These are phyloP conservation scores for Thalpophila matura DNA, from an alignment of 2,888 invertebrate species.

Conservation along the genomic window DNA sequence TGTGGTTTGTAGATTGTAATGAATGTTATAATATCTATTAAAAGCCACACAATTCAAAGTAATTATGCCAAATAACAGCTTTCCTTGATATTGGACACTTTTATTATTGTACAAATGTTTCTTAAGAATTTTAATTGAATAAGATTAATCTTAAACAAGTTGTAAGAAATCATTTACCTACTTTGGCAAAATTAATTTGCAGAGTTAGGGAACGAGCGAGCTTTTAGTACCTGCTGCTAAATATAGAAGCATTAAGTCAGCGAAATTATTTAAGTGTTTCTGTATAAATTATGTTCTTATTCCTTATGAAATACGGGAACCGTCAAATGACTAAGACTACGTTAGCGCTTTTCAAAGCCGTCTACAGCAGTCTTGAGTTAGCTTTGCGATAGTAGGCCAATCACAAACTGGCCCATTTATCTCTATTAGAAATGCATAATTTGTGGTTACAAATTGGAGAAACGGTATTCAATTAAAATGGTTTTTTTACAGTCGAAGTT, in stretches of 20 bases:
- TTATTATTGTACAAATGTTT: constrained; percentile 34
- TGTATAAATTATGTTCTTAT: constrained; percentile 29
- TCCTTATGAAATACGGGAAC: constrained; percentile 26
- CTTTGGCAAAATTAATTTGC: constrained; percentile 53
- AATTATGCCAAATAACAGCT: constrained; percentile 19
- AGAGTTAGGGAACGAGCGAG: constrained; percentile 39
- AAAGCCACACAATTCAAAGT: constrained; percentile 9
- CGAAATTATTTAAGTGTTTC: constrained; percentile 32
- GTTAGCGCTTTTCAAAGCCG: constrained; percentile 20
- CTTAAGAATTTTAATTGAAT: constrained; percentile 41
- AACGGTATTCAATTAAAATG: background rate
- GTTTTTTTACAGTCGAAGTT: constrained; percentile 90
- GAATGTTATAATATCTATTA: background rate
- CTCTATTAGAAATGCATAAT: background rate
- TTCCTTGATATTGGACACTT: constrained; percentile 15
- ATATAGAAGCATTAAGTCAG: constrained; percentile 47
- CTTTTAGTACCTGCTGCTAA: constrained; percentile 40
- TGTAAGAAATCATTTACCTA: constrained; percentile 45
- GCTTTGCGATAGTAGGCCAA: constrained; percentile 16
- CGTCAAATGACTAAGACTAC: constrained; percentile 2
- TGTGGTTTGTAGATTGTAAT: too few species aligned
- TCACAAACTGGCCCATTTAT: background rate
- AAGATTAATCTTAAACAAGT: constrained; percentile 41
- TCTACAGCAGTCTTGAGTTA: constrained; percentile 25
- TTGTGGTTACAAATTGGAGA: background rate